A percentile compares a stretch with the other conserved stretches of the same genome.
Evolutionary conservation across 2,797 vertebrate species (phyloP).

Genomic region (Thamnophis elegans): DNA sequence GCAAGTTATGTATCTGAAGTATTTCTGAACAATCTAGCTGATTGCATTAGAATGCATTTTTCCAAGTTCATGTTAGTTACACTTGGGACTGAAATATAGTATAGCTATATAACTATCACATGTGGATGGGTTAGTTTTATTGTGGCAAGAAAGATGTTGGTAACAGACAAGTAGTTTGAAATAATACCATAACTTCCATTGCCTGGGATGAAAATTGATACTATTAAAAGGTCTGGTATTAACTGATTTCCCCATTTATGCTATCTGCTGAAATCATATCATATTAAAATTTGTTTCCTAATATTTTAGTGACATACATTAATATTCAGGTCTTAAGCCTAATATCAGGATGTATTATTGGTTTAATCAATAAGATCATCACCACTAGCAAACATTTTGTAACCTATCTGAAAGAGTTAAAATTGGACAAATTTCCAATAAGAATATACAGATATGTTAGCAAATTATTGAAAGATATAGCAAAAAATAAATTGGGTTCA

Average conservation of each 20-base stretch:
- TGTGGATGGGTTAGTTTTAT: background rate
- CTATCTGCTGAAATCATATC: background rate
- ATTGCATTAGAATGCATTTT: background rate
- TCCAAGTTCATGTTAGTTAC: background rate
- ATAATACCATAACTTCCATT: background rate
- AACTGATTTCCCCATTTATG: background rate
- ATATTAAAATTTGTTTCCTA: background rate
- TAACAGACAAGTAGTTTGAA: background rate
- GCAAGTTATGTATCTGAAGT: background rate
- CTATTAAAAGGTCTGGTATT: background rate
- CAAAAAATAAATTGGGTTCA: background rate
- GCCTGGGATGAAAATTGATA: background rate
- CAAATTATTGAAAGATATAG: background rate
- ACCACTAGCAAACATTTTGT: background rate
- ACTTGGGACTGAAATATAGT: background rate
- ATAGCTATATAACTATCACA: background rate
- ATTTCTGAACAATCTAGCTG: background rate
- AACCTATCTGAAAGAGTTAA: background rate
- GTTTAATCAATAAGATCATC: background rate
- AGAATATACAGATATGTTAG: background rate
- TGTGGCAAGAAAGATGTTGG: background rate
- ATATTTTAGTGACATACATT: background rate
- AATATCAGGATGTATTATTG: background rate
- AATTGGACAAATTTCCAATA: background rate
- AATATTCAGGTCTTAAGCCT: background rate